phyloP scores from a whole-genome alignment of 2,888 invertebrate species.

The Lithophane socia region DNA sequence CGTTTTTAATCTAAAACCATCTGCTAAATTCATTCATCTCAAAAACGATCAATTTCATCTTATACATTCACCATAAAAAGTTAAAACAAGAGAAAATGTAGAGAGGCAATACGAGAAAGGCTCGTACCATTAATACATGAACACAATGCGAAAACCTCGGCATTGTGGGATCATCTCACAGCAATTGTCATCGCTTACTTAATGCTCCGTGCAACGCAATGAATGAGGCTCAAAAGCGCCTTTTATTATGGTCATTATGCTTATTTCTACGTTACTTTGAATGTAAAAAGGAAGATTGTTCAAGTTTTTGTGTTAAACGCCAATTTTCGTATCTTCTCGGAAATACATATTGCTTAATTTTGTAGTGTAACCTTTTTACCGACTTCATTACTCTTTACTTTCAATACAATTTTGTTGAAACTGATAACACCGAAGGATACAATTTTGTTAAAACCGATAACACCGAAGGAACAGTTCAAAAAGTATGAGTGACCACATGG shows the following conservation, averaged over 20 bases:
- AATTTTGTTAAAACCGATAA: neutral
- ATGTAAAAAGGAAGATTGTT: conserved; percentile 22
- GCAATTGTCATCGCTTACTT: conserved; percentile 59
- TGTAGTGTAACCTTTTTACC: neutral
- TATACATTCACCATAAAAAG: conserved; percentile 35
- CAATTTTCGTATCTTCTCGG: conserved; percentile 1
- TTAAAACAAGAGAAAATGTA: conserved; percentile 54
- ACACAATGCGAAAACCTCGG: conserved; percentile 59
- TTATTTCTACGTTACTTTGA: conserved; percentile 30
- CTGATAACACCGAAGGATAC: neutral
- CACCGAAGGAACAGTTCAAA: conserved; percentile 19
- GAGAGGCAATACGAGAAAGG: conserved; percentile 56
- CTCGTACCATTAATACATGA: conserved; percentile 39
- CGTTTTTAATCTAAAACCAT: neutral
- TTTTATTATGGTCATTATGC: conserved; percentile 35
- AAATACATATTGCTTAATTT: neutral
- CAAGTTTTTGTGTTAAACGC: neutral
- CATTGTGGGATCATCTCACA: conserved; percentile 61
- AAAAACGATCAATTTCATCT: conserved; percentile 9
- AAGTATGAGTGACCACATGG: conserved; percentile 5
- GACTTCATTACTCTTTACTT: neutral
- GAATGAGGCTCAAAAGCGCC: conserved; percentile 18
- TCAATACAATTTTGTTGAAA: neutral
- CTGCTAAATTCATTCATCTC: neutral
- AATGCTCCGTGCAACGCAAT: conserved; percentile 36